Conservation (phyloP, 2,797 vertebrate genomes). For the Hippopotamyrus pictus region DNA sequence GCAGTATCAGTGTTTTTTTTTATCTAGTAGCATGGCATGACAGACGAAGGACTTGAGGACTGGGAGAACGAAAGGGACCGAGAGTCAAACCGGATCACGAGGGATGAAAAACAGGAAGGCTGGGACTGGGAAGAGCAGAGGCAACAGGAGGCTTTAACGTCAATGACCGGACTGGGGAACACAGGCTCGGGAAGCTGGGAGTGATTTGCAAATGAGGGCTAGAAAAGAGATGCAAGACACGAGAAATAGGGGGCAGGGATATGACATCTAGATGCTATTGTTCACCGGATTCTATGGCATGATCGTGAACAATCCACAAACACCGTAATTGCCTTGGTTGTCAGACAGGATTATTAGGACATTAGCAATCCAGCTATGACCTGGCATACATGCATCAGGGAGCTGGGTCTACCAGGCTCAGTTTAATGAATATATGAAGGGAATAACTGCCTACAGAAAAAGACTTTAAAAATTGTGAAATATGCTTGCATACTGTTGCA, state of each 20-base stretch:
- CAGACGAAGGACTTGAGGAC: neutral
- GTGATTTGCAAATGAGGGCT: neutral
- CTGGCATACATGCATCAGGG: neutral
- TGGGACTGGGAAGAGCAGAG: neutral
- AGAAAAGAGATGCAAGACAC: neutral
- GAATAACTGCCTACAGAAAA: neutral
- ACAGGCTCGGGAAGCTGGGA: neutral
- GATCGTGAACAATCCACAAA: neutral
- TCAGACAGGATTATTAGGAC: neutral
- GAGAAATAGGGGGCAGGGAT: neutral
- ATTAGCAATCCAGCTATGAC: neutral
- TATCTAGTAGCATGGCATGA: neutral
- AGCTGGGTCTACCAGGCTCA: neutral
- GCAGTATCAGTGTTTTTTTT: neutral
- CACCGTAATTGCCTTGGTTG: neutral
- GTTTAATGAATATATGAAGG: neutral
- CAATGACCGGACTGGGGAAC: neutral
- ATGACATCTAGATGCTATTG: neutral
- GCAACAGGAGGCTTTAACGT: neutral
- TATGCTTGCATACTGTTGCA: neutral
- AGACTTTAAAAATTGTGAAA: neutral
- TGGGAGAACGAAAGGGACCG: neutral
- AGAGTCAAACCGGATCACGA: neutral
- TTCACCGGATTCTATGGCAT: neutral
- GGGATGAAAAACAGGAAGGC: neutral